Conservation (phyloP, 1,140 invertebrate species). For the Zaprionus gabonicus region DNA sequence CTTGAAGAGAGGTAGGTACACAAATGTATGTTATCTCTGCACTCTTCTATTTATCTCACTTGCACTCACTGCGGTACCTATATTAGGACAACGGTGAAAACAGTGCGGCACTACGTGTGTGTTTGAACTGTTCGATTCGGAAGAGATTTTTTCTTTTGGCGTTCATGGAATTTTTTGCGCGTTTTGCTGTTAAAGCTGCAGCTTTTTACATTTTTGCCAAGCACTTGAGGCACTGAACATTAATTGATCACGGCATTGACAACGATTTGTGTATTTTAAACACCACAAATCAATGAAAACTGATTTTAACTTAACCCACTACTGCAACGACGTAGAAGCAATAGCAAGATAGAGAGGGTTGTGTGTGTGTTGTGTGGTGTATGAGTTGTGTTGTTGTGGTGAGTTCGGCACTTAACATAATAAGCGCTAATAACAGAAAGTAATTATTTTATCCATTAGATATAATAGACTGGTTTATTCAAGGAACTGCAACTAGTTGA, state of each 20-base stretch:
- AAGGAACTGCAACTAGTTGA: neutral
- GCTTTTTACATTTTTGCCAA: conserved; percentile 64
- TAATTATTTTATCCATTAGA: neutral
- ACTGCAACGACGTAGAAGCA: conserved; percentile 75
- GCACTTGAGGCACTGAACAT: conserved; percentile 56
- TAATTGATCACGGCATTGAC: conserved; percentile 60
- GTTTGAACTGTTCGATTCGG: conserved; percentile 76
- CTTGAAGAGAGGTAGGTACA: conserved; percentile 79
- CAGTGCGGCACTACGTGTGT: conserved; percentile 68
- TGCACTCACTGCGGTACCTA: conserved; percentile 64
- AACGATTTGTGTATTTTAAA: conserved; percentile 48
- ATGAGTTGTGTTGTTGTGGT: conserved; percentile 7
- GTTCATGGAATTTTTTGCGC: conserved; percentile 57
- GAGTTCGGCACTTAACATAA: conserved; percentile 8
- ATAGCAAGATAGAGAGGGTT: conserved; percentile 52
- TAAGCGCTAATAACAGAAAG: conserved; percentile 2
- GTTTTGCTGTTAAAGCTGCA: conserved; percentile 35
- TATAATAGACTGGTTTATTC: neutral
- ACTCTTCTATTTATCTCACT: conserved; percentile 45
- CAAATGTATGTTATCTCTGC: conserved; percentile 74
- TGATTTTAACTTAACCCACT: conserved; percentile 56
- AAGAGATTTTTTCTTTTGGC: conserved; percentile 73
- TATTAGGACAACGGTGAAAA: conserved; percentile 53
- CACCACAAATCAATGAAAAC: conserved; percentile 53
- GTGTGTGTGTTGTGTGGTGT: conserved; percentile 46